Conservation (phyloP, 2,113 vertebrate species). For the Chiloscyllium plagiosum region DNA sequence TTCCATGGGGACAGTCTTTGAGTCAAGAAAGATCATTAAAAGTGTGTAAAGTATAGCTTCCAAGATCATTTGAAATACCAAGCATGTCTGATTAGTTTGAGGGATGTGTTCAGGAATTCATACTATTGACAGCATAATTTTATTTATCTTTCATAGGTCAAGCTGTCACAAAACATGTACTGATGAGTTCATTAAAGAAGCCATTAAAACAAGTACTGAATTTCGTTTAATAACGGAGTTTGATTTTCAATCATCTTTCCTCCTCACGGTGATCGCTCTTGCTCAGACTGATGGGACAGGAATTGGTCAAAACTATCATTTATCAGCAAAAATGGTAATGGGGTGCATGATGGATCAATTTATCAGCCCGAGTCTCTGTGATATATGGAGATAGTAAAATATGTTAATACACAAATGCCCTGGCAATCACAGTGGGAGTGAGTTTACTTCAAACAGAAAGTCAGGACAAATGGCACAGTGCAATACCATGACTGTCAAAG, state of each 20-base stretch:
- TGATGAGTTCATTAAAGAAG: constrained; percentile 35
- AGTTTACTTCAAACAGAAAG: not conserved
- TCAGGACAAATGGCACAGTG: not conserved
- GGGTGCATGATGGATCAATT: constrained; percentile 16
- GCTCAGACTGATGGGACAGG: constrained; percentile 10
- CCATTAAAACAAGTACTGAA: constrained; percentile 31
- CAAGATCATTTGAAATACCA: constrained; percentile 32
- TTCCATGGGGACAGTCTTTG: constrained; percentile 23
- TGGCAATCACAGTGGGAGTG: not conserved
- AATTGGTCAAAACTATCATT: constrained; percentile 16
- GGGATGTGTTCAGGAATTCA: not conserved
- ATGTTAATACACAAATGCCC: not conserved
- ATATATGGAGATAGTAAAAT: constrained; percentile 30
- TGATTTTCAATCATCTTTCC: constrained; percentile 27
- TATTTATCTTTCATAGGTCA: constrained; percentile 26
- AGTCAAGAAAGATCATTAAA: constrained; percentile 19
- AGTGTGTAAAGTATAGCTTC: not conserved
- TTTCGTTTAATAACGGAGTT: not conserved
- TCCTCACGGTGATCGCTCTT: not conserved
- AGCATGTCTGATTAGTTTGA: constrained; percentile 33
- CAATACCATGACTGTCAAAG: constrained; percentile 13
- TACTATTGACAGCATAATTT: constrained; percentile 2
- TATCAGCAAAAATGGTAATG: constrained; percentile 15
- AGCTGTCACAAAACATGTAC: not conserved
- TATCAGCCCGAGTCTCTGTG: not conserved